Percentiles rank a stretch among this genome's conserved stretches.
Conservation (phyloP, 2,797 vertebrate species). For the Salarias fasciatus region DNA sequence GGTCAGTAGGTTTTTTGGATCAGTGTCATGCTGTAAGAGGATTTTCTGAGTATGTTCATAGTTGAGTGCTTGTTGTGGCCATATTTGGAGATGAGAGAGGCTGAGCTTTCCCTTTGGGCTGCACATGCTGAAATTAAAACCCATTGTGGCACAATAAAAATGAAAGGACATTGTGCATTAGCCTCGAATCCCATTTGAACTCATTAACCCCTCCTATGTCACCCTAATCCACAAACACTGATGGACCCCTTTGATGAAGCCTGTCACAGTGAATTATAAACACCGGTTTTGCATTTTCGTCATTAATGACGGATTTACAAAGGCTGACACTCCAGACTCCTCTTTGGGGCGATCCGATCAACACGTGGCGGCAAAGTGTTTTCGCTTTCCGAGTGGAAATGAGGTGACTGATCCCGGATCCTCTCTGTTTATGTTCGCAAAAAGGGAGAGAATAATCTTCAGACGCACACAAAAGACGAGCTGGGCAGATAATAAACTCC, state of each 20-base stretch:
- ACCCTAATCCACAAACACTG: slow-evolving; percentile 2
- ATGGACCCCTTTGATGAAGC: slow-evolving; percentile 39
- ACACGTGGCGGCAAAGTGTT: background rate
- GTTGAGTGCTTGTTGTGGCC: slow-evolving; percentile 27
- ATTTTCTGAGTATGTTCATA: slow-evolving; percentile 43
- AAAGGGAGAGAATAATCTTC: slow-evolving; percentile 7
- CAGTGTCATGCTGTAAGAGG: slow-evolving; percentile 56
- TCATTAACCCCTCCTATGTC: slow-evolving; percentile 29
- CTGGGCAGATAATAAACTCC: background rate
- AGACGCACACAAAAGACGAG: slow-evolving; percentile 1
- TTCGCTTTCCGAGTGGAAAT: slow-evolving; percentile 3
- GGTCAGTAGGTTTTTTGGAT: slow-evolving; percentile 47
- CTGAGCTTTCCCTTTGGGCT: slow-evolving; percentile 8
- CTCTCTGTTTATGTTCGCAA: background rate
- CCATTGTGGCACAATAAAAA: slow-evolving; percentile 5
- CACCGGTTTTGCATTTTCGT: slow-evolving; percentile 40
- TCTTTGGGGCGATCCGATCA: slow-evolving; percentile 24
- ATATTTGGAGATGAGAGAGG: slow-evolving; percentile 39
- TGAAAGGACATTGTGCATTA: slow-evolving; percentile 1
- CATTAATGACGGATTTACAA: slow-evolving; percentile 39
- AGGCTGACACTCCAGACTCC: slow-evolving; percentile 26
- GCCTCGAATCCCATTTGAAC: slow-evolving; percentile 23
- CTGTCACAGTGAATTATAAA: slow-evolving; percentile 48
- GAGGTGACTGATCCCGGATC: slow-evolving; percentile 27
- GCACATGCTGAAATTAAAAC: slow-evolving; percentile 28